These are phyloP conservation scores for Dendrocincla fuliginosa DNA, from an alignment of 2,797 vertebrate species.

Conservation along the genomic window DNA sequence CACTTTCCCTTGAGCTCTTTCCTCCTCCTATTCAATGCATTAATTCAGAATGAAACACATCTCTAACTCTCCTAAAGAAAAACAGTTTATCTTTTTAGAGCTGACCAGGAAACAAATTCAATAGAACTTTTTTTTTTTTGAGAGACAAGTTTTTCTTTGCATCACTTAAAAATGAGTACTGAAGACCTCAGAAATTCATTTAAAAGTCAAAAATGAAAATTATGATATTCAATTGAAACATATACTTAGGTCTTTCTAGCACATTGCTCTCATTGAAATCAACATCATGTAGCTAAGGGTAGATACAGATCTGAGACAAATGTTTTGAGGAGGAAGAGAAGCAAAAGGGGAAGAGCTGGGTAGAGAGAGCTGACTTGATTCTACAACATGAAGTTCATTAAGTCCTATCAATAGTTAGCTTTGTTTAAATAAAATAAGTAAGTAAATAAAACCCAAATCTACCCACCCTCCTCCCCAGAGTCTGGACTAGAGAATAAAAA, in stretches of 20 bases:
- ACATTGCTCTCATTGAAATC: neutral
- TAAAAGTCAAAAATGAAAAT: neutral
- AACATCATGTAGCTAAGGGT: neutral
- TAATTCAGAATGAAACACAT: neutral
- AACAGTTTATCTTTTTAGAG: neutral
- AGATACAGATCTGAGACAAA: neutral
- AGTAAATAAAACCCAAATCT: neutral
- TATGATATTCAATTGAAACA: neutral
- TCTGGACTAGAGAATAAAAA: neutral
- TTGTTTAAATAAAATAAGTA: neutral
- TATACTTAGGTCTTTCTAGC: neutral
- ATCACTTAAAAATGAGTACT: neutral
- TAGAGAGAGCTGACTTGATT: neutral
- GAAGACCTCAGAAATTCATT: neutral
- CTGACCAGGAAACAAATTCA: neutral
- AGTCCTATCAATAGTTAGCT: neutral
- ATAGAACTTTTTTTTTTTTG: neutral
- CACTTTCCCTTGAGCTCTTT: conserved; percentile 12
- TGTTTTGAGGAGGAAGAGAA: conserved; percentile 14
- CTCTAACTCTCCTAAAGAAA: neutral
- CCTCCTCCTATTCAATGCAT: neutral
- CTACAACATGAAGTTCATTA: neutral
- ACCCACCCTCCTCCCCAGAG: neutral
- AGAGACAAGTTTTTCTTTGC: neutral
- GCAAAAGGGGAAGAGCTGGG: neutral